Evolutionary conservation across 92 coral and sea anemone genomes (phyloP).

Genomic region (Bergia sp.): DNA sequence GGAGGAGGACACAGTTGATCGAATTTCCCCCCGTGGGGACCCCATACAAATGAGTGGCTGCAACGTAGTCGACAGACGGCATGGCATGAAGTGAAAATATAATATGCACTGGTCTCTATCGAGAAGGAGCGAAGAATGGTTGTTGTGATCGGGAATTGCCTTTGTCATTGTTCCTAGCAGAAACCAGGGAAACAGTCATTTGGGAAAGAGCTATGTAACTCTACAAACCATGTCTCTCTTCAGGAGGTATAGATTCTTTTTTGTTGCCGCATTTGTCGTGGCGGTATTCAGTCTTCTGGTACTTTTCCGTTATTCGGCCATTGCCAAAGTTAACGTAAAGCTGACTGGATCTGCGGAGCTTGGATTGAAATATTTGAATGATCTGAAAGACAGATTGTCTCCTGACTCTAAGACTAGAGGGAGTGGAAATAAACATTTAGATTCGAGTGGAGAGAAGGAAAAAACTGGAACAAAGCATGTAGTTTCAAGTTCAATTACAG

Average conservation of each 20-base stretch:
- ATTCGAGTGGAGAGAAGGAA: neutral
- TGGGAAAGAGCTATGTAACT: neutral
- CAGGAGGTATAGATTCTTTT: constrained; percentile 23
- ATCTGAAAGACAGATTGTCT: constrained; percentile 12
- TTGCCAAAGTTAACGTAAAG: constrained; percentile 16
- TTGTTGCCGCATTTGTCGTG: constrained; percentile 1
- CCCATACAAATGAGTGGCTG: too few species aligned
- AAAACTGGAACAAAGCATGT: neutral
- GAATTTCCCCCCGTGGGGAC: too few species aligned
- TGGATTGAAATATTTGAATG: constrained; percentile 31
- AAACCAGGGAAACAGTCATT: neutral
- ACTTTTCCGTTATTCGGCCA: constrained; percentile 15
- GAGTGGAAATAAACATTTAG: neutral
- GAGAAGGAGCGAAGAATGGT: neutral
- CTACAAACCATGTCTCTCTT: neutral
- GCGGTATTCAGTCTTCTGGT: constrained; percentile 26
- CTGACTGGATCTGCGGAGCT: constrained; percentile 33
- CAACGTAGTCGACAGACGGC: too few species aligned
- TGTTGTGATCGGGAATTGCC: neutral
- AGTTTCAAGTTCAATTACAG: neutral
- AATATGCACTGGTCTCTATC: neutral
- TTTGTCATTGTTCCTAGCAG: constrained; percentile 2
- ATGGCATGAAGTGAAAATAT: too few species aligned
- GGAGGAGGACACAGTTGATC: too few species aligned
- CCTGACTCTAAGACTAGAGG: neutral